These are phyloP conservation scores for Zelostemma sp. DNA, from an alignment of 1,140 invertebrate species.

Conservation along the genomic window DNA sequence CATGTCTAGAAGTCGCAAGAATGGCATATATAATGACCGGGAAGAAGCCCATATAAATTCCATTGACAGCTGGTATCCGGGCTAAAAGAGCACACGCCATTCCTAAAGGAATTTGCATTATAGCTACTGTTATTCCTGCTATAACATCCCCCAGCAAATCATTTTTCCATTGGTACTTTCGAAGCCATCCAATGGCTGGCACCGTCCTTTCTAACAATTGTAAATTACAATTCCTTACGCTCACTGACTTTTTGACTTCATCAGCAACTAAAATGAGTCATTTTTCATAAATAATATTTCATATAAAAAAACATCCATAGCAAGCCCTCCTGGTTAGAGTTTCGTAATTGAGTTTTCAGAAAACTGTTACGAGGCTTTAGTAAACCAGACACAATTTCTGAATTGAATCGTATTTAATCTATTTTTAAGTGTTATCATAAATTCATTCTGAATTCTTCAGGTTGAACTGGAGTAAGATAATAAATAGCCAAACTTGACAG, in stretches of 20 bases:
- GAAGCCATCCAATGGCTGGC: constrained; percentile 79
- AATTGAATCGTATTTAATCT: no score
- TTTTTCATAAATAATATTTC: no score
- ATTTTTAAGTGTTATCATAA: no score
- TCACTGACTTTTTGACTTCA: constrained; percentile 19
- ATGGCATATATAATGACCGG: constrained; percentile 83
- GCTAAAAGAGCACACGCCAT: constrained; percentile 86
- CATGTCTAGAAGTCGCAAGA: constrained; percentile 83
- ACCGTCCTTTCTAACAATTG: constrained; percentile 64
- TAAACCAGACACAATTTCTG: no score
- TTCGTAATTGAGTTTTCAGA: no score
- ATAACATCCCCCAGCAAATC: constrained; percentile 78
- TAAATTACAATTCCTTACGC: constrained; percentile 21
- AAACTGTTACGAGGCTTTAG: no score
- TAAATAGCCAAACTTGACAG: no score
- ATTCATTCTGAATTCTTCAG: no score
- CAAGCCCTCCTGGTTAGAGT: no score
- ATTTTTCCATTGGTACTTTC: constrained; percentile 76
- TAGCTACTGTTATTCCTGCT: constrained; percentile 86
- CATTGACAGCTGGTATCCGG: constrained; percentile 80
- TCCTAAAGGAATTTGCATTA: constrained; percentile 94
- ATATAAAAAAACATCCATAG: no score
- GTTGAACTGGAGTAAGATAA: no score
- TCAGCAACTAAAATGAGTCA: constrained; percentile 30
- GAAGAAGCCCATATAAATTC: constrained; percentile 88